Base-by-base conservation (phyloP, 2,797 vertebrate species). In the Spinibarbus caldwelli region DNA sequence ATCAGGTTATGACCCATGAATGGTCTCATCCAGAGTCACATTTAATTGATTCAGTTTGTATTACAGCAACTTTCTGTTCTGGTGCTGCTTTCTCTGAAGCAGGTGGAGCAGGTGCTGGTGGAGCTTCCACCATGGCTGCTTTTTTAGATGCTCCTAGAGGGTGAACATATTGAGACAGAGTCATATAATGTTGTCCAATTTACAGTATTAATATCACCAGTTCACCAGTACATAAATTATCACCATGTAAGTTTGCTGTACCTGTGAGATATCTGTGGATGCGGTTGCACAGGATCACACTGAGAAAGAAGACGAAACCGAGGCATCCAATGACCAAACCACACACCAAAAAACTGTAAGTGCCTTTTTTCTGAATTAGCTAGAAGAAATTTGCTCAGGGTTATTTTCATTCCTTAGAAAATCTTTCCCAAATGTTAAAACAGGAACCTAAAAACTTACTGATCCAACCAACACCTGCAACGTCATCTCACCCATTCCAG, bases 281-380 rank as follows among this genome's bases (percentile, higher is more conserved):
- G 92, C 94, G 96, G 92, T 97, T 96, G 91, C 97, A 97, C 89
- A 99, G 93, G 89, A 99, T 88, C 86, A 99, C 96, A 78, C 94
- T 93, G 73, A 97, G 83, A 59, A 98, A 98, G 90, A 99, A 90
- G 87, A 95, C 92, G 62, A 98, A 97, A 86, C 97, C 97, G 82
- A 96, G 81, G 89, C 97, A 96, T 78, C 96, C 96, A 59, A 97
- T 96, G 90, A 97, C 95, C 95, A 98, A 93, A 47, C 97, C 97
- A 5, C 97, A 98, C 75, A 99, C 93, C 91, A 97, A 95, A 95
- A 99, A 99, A 89, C 97, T 98, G 89, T 98, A 97, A 91, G 96
- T 98, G 91, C 97, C 97, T 88, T 94, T 89, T 26, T 68, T 78
- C 83, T 89, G 87, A 57, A 89, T 89, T 21, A 89, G 57, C 89